These are phyloP conservation scores for Kryphioiulus occultus DNA, from an alignment of 2,888 invertebrate species.

Conservation along the genomic window DNA sequence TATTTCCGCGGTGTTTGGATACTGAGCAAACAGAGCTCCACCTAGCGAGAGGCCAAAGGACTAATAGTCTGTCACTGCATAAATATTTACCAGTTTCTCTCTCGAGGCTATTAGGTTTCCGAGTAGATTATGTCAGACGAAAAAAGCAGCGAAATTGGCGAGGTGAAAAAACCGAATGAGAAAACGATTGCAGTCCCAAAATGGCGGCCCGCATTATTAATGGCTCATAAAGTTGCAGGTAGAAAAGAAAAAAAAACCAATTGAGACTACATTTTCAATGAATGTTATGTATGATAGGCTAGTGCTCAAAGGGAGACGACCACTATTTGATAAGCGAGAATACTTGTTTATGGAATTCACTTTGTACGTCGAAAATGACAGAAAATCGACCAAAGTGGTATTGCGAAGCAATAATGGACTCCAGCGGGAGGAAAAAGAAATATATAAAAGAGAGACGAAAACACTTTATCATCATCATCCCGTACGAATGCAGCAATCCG, in stretches of 20 bases:
- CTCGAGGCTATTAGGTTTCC: not conserved
- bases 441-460: constrained; percentile 5
- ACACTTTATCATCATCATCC: constrained; percentile 5
- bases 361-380: not conserved
- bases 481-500: constrained; percentile 5
- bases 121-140: not conserved
- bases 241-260: not conserved
- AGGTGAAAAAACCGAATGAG: not conserved
- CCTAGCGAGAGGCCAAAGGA: too few species aligned
- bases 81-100: not conserved
- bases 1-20: too few species aligned
- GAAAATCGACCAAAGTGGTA: not conserved
- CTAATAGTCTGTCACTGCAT: not conserved
- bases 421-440: constrained; percentile 5
- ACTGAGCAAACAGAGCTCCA: too few species aligned
- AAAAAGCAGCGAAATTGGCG: not conserved
- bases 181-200: not conserved
- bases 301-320: not conserved
- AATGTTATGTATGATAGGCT: constrained; percentile 5
- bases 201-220: not conserved
- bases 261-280: not conserved
- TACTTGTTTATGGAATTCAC: constrained; percentile 5
- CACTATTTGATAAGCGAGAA: not conserved
- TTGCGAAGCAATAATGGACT: constrained; percentile 5
- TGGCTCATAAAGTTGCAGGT: not conserved